Conservation (phyloP, 2,797 vertebrate species). For the Tokudaia tokunoshimensis region DNA sequence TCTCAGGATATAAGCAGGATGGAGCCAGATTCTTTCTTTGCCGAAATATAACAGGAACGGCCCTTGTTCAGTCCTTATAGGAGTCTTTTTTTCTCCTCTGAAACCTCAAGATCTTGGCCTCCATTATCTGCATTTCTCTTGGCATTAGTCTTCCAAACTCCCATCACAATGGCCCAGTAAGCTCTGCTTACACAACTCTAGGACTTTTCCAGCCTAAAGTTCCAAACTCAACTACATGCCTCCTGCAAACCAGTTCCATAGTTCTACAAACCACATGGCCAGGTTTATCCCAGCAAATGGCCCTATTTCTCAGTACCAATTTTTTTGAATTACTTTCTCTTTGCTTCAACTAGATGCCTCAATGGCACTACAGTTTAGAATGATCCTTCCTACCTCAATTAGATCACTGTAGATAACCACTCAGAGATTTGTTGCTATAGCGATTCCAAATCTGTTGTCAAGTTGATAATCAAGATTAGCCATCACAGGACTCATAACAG, state of each 20-base stretch:
- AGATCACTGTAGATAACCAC: neutral
- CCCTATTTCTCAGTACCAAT: neutral
- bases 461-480: neutral
- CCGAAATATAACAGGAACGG: neutral
- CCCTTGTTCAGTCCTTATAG: too few species aligned
- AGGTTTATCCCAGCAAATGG: neutral
- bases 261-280: neutral
- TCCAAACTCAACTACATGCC: neutral
- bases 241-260: neutral
- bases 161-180: too few species aligned
- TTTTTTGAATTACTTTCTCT: neutral
- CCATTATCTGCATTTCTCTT: neutral
- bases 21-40: neutral
- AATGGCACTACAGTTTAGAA: neutral
- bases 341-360: neutral
- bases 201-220: neutral
- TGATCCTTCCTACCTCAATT: neutral
- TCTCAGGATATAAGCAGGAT: neutral
- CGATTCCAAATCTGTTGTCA: neutral
- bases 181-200: neutral
- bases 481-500: neutral
- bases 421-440: conserved; percentile 1
- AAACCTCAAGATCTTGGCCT: neutral
- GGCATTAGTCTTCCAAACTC: neutral
- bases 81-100: neutral